A percentile compares a stretch with the other conserved stretches of the same genome.
phyloP scores from a whole-genome alignment of 23 tunicate genomes.

The Diplosoma virens region DNA sequence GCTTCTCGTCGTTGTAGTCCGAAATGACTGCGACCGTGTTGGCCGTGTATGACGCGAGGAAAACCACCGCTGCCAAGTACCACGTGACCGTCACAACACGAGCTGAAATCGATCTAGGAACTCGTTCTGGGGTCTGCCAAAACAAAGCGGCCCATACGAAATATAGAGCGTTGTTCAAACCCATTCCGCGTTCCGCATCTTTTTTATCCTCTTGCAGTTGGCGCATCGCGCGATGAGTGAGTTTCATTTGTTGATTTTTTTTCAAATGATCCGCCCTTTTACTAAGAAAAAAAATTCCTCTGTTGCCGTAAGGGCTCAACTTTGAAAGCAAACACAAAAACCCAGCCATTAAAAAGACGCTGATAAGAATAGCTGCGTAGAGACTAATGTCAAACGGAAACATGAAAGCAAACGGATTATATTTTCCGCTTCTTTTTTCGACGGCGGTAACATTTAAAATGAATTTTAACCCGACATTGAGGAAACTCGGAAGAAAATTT shows the following conservation, averaged over 20 bases:
- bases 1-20: background rate
- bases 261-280: conserved; percentile 29
- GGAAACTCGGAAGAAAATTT: conserved; percentile 56
- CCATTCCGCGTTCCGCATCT: conserved; percentile 75
- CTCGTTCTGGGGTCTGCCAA: conserved; percentile 95
- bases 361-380: conserved; percentile 41
- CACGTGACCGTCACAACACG: conserved; percentile 64
- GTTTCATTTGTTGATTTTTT: background rate
- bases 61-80: conserved; percentile 84
- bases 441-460: conserved; percentile 19
- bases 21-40: conserved; percentile 81
- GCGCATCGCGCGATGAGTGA: conserved; percentile 6
- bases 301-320: conserved; percentile 76
- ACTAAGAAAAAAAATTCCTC: conserved; percentile 78
- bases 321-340: conserved; percentile 64
- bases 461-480: conserved; percentile 67
- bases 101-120: conserved; percentile 82
- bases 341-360: conserved; percentile 50
- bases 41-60: conserved; percentile 87
- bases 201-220: conserved; percentile 39
- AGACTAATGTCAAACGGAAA: conserved; percentile 50
- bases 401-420: conserved; percentile 75
- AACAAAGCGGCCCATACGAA: conserved; percentile 95
- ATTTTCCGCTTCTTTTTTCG: background rate
- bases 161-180: conserved; percentile 76